Conservation (phyloP, 2,113 vertebrate genomes). For the Coptodon bakossiorum region DNA sequence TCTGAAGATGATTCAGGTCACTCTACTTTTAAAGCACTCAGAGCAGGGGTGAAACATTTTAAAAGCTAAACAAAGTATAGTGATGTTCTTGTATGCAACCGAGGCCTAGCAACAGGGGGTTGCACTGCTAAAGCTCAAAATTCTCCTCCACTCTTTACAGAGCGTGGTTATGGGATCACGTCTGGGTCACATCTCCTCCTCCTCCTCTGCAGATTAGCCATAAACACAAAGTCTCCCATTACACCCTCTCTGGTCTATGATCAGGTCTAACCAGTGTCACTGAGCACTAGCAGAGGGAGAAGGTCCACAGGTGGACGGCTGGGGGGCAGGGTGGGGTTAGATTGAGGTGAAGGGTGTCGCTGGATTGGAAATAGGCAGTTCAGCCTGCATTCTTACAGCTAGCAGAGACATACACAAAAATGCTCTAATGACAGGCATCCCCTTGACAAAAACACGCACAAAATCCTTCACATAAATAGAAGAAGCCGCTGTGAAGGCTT, state of each 20-base stretch:
- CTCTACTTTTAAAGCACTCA: neutral
- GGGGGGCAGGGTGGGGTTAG: neutral
- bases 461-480: neutral
- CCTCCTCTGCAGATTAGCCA: slow-evolving; percentile 28
- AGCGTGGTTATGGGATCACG: slow-evolving; percentile 2
- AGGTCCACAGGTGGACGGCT: neutral
- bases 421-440: slow-evolving; percentile 6
- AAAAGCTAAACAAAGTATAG: neutral
- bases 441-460: neutral
- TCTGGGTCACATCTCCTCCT: slow-evolving; percentile 43
- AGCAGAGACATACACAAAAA: neutral
- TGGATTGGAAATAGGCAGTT: neutral
- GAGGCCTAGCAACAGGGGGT: neutral
- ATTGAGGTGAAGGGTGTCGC: slow-evolving; percentile 1
- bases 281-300: neutral
- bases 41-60: neutral
- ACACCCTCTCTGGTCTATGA: neutral
- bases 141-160: neutral
- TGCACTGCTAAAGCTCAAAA: neutral
- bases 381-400: neutral
- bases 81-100: neutral
- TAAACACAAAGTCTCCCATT: slow-evolving; percentile 33
- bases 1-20: neutral
- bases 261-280: neutral
- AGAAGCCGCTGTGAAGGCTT: neutral